Percentiles rank a stretch among this genome's conserved stretches.
phyloP scores from a whole-genome alignment of 35 echinoderm and acorn worm species.

The Stichopus chloronotus region DNA sequence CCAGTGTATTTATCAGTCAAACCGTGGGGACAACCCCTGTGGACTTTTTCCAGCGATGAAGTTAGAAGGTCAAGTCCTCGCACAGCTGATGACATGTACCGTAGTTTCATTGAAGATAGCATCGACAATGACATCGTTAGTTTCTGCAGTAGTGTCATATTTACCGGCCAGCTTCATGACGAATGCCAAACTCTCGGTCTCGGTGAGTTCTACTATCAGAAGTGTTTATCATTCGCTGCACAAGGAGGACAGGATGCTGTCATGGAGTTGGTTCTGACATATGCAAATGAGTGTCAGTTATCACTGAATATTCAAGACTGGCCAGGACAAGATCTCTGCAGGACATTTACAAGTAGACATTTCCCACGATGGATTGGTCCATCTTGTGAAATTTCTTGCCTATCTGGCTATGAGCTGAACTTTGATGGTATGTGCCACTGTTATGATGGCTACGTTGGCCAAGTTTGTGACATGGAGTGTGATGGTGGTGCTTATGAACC shows the following conservation, averaged over 20 bases:
- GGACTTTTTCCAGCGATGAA: slow-evolving; percentile 68
- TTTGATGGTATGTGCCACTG: slow-evolving; percentile 60
- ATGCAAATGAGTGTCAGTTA: slow-evolving; percentile 68
- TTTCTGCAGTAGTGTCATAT: slow-evolving; percentile 7
- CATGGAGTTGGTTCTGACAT: slow-evolving; percentile 85
- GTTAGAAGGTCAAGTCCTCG: neutral
- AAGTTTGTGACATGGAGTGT: slow-evolving; percentile 66
- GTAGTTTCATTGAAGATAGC: neutral
- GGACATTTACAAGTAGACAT: slow-evolving; percentile 61
- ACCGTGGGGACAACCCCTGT: slow-evolving; percentile 71
- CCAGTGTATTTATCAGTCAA: slow-evolving; percentile 50
- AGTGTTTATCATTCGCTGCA: slow-evolving; percentile 66
- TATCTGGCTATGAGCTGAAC: slow-evolving; percentile 52
- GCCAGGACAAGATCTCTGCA: slow-evolving; percentile 71
- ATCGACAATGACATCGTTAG: neutral
- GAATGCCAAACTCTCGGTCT: slow-evolving; percentile 30
- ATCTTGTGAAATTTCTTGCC: slow-evolving; percentile 45
- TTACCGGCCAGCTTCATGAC: slow-evolving; percentile 1
- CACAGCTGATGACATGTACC: slow-evolving; percentile 32
- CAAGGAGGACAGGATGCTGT: slow-evolving; percentile 9
- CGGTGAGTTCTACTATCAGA: slow-evolving; percentile 62
- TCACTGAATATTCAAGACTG: slow-evolving; percentile 10
- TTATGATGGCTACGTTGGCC: slow-evolving; percentile 73
- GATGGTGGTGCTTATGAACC: slow-evolving; percentile 67
- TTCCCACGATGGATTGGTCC: slow-evolving; percentile 85